phyloP scores from a whole-genome alignment of 2,113 vertebrate genomes.

The Toxostoma redivivum region DNA sequence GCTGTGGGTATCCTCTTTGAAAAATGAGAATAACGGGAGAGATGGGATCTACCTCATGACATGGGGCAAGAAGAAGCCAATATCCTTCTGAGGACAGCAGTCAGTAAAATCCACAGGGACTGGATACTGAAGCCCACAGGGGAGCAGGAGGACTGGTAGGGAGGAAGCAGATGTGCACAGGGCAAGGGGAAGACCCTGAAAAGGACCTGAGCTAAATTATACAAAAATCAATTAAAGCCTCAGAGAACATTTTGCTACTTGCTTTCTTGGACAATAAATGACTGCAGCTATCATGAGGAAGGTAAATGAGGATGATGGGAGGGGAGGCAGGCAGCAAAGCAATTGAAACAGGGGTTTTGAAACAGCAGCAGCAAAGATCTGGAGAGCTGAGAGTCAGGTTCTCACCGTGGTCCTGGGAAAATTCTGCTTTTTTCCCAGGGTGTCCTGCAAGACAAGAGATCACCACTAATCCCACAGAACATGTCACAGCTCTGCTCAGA shows the following conservation, averaged over 20 bases:
- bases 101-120: background rate
- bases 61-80: background rate
- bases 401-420: background rate
- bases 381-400: background rate
- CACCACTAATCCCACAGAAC: background rate
- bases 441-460: background rate
- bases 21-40: background rate
- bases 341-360: background rate
- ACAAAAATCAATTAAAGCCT: background rate
- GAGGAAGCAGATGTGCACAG: background rate
- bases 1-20: background rate
- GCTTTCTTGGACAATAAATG: background rate
- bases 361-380: background rate
- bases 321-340: background rate
- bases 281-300: background rate
- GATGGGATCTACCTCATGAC: background rate
- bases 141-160: background rate
- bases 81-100: background rate
- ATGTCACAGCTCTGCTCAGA: background rate
- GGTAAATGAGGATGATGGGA: background rate
- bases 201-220: background rate
- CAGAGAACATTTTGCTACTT: background rate
- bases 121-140: background rate
- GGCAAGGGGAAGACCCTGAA: background rate
- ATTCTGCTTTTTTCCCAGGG: background rate